Percentiles rank a stretch among this genome's conserved stretches.
These are phyloP conservation scores for Rhogogaster chlorosoma DNA, from an alignment of 2,888 invertebrate species.

Conservation along the genomic window DNA sequence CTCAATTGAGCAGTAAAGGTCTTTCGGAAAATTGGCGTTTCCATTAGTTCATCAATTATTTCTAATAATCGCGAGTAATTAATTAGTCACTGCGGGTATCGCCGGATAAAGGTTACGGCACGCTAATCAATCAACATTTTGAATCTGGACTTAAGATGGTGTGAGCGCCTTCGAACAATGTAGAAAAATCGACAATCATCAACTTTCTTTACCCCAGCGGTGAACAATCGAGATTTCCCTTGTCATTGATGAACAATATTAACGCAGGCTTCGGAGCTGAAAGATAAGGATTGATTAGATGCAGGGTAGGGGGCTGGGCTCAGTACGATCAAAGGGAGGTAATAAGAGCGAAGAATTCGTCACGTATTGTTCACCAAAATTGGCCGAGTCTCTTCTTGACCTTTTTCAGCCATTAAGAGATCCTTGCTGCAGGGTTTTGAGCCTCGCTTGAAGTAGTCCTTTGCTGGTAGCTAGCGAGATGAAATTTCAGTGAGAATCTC, in stretches of 20 bases:
- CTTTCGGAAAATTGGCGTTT: neutral
- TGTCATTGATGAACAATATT: conserved; percentile 26
- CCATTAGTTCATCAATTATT: neutral
- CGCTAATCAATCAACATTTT: neutral
- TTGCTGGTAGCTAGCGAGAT: neutral
- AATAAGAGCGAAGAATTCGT: conserved; percentile 23
- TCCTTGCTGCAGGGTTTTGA: conserved; percentile 20
- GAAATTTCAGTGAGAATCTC: conserved; percentile 26
- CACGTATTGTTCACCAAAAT: conserved; percentile 45
- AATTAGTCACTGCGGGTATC: neutral
- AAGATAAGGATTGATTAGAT: conserved; percentile 37
- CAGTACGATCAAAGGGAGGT: conserved; percentile 31
- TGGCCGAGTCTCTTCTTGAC: conserved; percentile 24
- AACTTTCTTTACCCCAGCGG: neutral
- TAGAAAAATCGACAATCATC: conserved; percentile 5
- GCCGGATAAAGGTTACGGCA: neutral
- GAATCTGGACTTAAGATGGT: neutral
- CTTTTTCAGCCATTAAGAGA: conserved; percentile 35
- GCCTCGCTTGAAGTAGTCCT: conserved; percentile 21
- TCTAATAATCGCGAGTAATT: neutral
- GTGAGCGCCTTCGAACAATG: neutral
- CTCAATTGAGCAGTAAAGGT: neutral
- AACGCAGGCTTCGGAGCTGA: conserved; percentile 35
- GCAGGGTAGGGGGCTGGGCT: neutral
- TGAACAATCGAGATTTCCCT: conserved; percentile 18